These are phyloP conservation scores for Setipinna tenuifilis DNA, from an alignment of 2,797 vertebrate genomes.

Conservation along the genomic window DNA sequence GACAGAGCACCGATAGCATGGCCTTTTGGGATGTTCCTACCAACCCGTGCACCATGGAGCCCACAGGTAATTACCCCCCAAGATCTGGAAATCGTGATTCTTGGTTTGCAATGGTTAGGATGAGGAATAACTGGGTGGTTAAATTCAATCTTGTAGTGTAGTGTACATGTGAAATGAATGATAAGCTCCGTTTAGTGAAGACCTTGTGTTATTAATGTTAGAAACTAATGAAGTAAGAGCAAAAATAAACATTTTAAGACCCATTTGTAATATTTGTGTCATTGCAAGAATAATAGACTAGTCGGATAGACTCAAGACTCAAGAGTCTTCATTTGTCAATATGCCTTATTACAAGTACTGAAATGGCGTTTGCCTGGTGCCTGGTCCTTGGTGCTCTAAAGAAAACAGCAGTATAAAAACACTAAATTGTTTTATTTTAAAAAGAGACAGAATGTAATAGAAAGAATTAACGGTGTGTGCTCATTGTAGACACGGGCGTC, in stretches of 20 bases:
- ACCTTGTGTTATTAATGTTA: background rate
- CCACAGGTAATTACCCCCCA: slow-evolving; percentile 64
- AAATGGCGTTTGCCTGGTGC: too few species aligned
- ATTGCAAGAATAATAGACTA: too few species aligned
- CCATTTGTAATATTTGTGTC: too few species aligned
- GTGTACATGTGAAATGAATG: background rate
- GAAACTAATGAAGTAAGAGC: background rate
- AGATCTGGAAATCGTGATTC: background rate
- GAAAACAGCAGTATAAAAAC: too few species aligned
- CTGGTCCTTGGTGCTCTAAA: too few species aligned
- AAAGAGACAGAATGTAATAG: too few species aligned
- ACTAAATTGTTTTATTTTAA: too few species aligned
- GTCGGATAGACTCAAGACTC: too few species aligned
- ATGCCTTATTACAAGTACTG: too few species aligned
- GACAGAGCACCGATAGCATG: background rate
- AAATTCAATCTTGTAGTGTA: background rate
- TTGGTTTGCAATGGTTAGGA: background rate
- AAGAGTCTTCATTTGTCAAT: too few species aligned
- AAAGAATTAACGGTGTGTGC: too few species aligned
- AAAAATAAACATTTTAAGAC: too few species aligned
- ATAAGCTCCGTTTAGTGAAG: background rate
- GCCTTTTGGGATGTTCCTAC: slow-evolving; percentile 54
- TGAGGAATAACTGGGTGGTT: background rate
- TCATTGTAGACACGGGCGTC: background rate
- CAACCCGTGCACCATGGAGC: slow-evolving; percentile 60